Percentiles rank a stretch among this genome's conserved stretches.
Evolutionary conservation across 2,888 invertebrate species (phyloP).

Genomic region (Tupiocoris notatus): DNA sequence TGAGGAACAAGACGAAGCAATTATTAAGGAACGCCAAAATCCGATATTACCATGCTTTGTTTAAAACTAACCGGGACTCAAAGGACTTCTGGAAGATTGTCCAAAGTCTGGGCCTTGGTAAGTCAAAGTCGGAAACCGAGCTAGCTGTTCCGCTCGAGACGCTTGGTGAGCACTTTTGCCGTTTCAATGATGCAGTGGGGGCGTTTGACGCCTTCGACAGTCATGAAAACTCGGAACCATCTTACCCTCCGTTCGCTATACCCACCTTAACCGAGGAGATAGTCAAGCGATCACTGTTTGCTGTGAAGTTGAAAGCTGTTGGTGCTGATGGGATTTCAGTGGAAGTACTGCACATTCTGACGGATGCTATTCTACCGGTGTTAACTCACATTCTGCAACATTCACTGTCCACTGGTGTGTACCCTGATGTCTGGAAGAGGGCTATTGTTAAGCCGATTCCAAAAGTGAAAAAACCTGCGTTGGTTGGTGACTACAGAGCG

Average conservation of each 20-base stretch:
- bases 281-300: neutral
- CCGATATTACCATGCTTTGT: neutral
- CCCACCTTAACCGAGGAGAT: neutral
- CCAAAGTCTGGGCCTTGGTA: neutral
- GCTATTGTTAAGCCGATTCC: neutral
- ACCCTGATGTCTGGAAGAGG: neutral
- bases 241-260: neutral
- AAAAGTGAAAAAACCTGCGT: neutral
- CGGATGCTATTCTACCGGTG: neutral
- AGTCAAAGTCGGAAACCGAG: neutral
- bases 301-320: neutral
- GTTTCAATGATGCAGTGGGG: neutral
- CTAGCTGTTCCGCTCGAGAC: neutral
- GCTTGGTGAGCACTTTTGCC: neutral
- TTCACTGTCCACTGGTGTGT: neutral
- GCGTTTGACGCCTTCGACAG: neutral
- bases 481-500: neutral
- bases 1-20: neutral
- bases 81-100: conserved; percentile 6
- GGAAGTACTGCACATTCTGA: neutral
- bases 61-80: neutral
- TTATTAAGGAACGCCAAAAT: neutral
- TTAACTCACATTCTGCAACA: neutral
- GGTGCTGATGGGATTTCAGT: neutral
- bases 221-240: neutral